A percentile compares a stretch with the other conserved stretches of the same genome.
Evolutionary conservation across 37 sponge, comb jelly and placozoan species (phyloP).

Genomic region (Lycopodina hypogea): DNA sequence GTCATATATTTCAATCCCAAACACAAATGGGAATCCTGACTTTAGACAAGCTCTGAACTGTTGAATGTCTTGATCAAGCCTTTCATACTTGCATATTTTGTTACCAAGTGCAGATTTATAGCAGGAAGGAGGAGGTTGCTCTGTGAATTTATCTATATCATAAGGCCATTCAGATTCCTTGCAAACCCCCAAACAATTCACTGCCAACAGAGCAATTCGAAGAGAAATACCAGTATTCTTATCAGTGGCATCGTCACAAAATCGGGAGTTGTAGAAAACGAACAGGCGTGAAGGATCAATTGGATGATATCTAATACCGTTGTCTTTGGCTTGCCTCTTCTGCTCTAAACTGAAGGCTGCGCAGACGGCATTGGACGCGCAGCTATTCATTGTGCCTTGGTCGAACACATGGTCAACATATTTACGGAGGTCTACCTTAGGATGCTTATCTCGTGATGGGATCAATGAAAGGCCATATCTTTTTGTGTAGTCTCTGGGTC

Average conservation of each 20-base stretch:
- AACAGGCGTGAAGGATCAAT: constrained; percentile 25
- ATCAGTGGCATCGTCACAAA: neutral
- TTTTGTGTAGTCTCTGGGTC: neutral
- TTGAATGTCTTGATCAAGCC: too few relatives aligned
- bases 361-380: constrained; percentile 16
- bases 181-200: constrained; percentile 9
- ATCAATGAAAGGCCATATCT: neutral
- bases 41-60: constrained; percentile 7
- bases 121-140: neutral
- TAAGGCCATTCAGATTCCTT: constrained; percentile 10
- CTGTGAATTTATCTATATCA: neutral
- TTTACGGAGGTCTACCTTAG: neutral
- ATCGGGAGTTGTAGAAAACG: constrained; percentile 16
- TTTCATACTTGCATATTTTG: constrained; percentile 4
- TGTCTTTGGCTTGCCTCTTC: neutral
- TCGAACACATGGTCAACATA: constrained; percentile 6
- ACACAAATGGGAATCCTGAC: constrained; percentile 1
- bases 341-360: neutral
- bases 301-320: too few relatives aligned
- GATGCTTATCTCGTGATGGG: neutral
- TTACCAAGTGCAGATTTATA: constrained; percentile 1
- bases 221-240: constrained; percentile 2
- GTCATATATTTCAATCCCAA: constrained; percentile 1
- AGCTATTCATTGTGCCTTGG: constrained; percentile 2
- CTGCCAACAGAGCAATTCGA: neutral